Base-by-base conservation (phyloP, 2,888 invertebrate species). In the Phortica okadai region DNA sequence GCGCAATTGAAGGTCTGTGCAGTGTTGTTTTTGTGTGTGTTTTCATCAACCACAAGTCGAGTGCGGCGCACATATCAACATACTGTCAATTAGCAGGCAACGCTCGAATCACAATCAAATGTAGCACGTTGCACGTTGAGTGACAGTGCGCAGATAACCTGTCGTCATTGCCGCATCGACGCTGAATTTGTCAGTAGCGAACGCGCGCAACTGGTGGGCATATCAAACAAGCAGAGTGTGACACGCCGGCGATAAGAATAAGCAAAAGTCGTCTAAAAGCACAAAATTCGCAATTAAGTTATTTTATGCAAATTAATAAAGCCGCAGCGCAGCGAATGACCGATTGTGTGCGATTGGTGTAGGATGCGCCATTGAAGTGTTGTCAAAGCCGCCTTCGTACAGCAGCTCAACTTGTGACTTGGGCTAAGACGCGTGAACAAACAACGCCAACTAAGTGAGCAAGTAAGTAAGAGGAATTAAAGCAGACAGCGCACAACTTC, bases 291-390 rank as follows among this genome's bases (percentile, higher is more conserved):
- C 88, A 88, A 85, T 88, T 88, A 85, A 85, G 88, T 88, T 88
- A 88, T 88, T 85, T 88, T 85, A 85, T 85, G 88, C 86, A 85
- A 85, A 85, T 88, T 81, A 88, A 83, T 82, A 58, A 69, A 6
- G 21, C 66, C 25, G 41, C 66, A 62, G n/a, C 21, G 21, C 21
- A 21, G 21, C 21, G 56, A 8, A 62, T 25, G 62, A 11, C 50
- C 50, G 14, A 21, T 16, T 62, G 62, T 50, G 50, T 70, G 76
- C 42, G 72, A 59, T 25, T 44, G 64, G 58, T 56, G 78, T 54
- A 59, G 77, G 66, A 58, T 67, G 74, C 14, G 66, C 42, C 10
- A 14, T 16, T 10, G 42, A 21, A 56, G 56, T 54, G 16, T 16
- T 72, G 8, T 5, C 14, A 33, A 33, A 33, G 33, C 33, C 33